Conservation (phyloP, 2,113 vertebrate species). For the Cottus gobio region DNA sequence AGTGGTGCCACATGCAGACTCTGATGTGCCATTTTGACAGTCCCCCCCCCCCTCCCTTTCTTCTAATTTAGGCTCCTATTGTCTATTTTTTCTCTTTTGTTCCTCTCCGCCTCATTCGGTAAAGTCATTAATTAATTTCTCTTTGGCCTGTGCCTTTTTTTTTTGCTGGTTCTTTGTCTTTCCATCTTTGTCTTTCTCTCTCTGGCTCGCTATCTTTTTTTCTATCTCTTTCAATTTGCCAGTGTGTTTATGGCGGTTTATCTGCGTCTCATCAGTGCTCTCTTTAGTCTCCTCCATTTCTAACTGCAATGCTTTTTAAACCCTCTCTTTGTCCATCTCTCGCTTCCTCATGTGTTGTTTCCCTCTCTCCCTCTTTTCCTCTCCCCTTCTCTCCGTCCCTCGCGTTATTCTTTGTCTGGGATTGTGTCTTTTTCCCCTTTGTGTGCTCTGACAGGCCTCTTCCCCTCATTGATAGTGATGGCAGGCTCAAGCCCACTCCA, state of each 20-base stretch:
- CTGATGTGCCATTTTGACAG: conserved; percentile 61
- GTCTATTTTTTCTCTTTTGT: conserved; percentile 64
- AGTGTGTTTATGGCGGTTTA: conserved; percentile 58
- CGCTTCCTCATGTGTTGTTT: conserved; percentile 36
- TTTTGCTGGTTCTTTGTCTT: conserved; percentile 63
- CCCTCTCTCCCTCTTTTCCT: conserved; percentile 26
- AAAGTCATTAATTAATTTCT: conserved; percentile 71
- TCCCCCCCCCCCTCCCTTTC: conserved; percentile 65
- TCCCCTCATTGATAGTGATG: conserved; percentile 78
- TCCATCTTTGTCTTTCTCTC: conserved; percentile 43
- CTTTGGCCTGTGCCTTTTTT: conserved; percentile 20
- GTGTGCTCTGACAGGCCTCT: conserved; percentile 74
- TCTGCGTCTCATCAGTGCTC: conserved; percentile 61
- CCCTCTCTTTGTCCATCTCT: conserved; percentile 51
- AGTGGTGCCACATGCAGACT: conserved; percentile 67
- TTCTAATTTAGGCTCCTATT: conserved; percentile 69
- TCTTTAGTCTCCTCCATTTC: conserved; percentile 52
- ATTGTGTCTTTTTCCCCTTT: conserved; percentile 69
- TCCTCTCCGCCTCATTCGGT: conserved; percentile 34
- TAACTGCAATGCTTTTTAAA: conserved; percentile 65
- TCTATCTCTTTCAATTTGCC: conserved; percentile 60
- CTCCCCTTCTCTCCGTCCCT: conserved; percentile 56
- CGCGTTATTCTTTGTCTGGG: conserved; percentile 50
- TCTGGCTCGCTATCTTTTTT: conserved; percentile 54
- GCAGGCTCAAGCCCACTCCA: conserved; percentile 71